Conservation (phyloP, 1,140 invertebrate species). For the Pseudomyrmex dendroicus region DNA sequence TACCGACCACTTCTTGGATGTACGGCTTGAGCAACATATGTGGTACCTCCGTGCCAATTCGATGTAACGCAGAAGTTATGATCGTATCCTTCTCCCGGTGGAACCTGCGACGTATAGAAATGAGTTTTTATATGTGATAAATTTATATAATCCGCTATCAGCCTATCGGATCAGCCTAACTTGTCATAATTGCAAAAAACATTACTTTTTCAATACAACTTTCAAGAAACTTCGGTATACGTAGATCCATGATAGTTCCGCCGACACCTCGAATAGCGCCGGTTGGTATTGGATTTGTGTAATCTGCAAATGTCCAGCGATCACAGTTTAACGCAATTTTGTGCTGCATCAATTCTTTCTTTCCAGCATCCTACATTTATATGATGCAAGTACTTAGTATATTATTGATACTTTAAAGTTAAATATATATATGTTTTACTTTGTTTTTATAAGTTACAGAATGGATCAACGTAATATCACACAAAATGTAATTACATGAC, state of each 20-base stretch:
- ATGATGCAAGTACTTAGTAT: background rate
- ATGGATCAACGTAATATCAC: background rate
- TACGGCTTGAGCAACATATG: constrained; percentile 84
- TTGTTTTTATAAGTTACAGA: background rate
- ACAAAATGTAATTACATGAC: constrained; percentile 86
- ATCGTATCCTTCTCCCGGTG: constrained; percentile 86
- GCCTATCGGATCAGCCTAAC: background rate
- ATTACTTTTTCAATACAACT: constrained; percentile 79
- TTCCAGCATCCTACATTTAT: constrained; percentile 71
- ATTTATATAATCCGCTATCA: background rate
- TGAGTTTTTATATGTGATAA: background rate
- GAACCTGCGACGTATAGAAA: constrained; percentile 61
- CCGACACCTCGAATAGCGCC: constrained; percentile 88
- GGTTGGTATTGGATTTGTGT: constrained; percentile 89
- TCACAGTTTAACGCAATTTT: constrained; percentile 90
- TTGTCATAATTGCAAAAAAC: background rate
- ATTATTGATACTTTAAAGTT: background rate
- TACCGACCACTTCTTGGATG: constrained; percentile 88
- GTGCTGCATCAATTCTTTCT: constrained; percentile 89
- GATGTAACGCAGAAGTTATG: constrained; percentile 87
- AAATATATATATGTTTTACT: background rate
- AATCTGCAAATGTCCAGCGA: constrained; percentile 89
- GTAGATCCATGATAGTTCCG: constrained; percentile 87
- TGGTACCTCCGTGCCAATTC: constrained; percentile 62
- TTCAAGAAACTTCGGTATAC: constrained; percentile 84